Evolutionary conservation across 30 jellyfish, hydroid and myxozoan genomes (phyloP).

Genomic region (Chironex yamaguchii): DNA sequence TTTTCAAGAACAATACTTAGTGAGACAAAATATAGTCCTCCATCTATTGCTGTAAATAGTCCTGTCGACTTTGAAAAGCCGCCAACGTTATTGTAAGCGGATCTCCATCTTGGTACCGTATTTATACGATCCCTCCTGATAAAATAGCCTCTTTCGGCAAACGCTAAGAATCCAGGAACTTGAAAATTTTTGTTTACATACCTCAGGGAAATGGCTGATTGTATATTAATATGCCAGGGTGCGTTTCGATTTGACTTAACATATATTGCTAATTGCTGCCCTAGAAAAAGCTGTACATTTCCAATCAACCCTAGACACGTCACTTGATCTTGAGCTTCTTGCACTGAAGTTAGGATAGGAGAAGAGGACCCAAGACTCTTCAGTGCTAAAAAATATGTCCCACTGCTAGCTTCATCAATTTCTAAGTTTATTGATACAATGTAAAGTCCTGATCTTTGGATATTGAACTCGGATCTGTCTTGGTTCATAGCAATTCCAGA

Average conservation of each 20-base stretch:
- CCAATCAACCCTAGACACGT: not conserved
- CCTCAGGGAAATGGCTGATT: not conserved
- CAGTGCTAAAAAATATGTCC: not conserved
- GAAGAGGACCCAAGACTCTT: not conserved
- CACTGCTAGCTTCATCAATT: not conserved
- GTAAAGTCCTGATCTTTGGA: not conserved
- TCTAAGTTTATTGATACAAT: not conserved
- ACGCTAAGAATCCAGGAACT: not conserved
- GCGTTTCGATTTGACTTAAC: not conserved
- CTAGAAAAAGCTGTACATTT: not conserved
- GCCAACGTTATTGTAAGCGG: conserved; percentile 43
- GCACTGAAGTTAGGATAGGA: not conserved
- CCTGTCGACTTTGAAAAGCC: conserved; percentile 69
- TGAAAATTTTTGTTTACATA: too few relatives aligned
- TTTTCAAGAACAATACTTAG: conserved; percentile 48
- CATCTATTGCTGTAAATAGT: conserved; percentile 23
- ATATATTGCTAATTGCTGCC: not conserved
- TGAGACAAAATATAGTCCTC: conserved; percentile 43
- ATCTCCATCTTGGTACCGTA: conserved; percentile 39
- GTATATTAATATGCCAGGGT: not conserved
- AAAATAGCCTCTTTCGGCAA: not conserved
- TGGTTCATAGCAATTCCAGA: not conserved
- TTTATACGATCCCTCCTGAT: not conserved
- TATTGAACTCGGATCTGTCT: not conserved
- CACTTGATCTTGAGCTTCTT: not conserved